Conservation (phyloP, 2,888 invertebrate species). For the Cyclophora albipunctata region DNA sequence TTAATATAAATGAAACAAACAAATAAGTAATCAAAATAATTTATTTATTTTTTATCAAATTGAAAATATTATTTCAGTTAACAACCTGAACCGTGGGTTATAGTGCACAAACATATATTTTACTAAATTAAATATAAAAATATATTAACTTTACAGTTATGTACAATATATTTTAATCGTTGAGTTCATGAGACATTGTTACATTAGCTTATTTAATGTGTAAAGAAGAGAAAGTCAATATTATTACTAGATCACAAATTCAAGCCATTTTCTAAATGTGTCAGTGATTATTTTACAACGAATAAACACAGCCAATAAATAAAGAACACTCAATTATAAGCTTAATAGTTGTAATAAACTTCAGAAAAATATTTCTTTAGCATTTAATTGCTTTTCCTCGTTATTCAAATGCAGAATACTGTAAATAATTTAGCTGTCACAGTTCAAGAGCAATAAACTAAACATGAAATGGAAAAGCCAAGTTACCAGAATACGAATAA, state of each 20-base stretch:
- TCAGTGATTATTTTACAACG: background rate
- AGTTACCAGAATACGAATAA: too few relatives aligned
- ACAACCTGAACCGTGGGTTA: conserved; percentile 20
- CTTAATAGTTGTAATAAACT: too few relatives aligned
- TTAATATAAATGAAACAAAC: too few relatives aligned
- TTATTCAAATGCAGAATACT: too few relatives aligned
- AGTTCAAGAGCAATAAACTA: too few relatives aligned
- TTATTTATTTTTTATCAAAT: conserved; percentile 42
- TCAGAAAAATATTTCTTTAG: too few relatives aligned
- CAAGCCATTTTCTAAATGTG: background rate
- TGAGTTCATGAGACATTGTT: conserved; percentile 14
- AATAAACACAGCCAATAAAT: too few relatives aligned
- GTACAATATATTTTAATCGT: conserved; percentile 15
- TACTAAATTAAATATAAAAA: conserved; percentile 21
- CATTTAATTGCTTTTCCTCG: too few relatives aligned
- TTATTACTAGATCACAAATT: too few relatives aligned
- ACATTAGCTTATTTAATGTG: background rate
- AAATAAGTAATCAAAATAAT: conserved; percentile 47
- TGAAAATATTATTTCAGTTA: conserved; percentile 37
- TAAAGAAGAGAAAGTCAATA: conserved; percentile 4
- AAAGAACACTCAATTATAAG: too few relatives aligned
- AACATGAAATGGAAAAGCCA: too few relatives aligned
- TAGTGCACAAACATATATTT: conserved; percentile 4
- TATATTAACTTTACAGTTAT: conserved; percentile 15
- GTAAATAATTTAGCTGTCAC: too few relatives aligned